Conservation (phyloP, 2,797 vertebrate genomes). For the Pelobates cultripes region DNA sequence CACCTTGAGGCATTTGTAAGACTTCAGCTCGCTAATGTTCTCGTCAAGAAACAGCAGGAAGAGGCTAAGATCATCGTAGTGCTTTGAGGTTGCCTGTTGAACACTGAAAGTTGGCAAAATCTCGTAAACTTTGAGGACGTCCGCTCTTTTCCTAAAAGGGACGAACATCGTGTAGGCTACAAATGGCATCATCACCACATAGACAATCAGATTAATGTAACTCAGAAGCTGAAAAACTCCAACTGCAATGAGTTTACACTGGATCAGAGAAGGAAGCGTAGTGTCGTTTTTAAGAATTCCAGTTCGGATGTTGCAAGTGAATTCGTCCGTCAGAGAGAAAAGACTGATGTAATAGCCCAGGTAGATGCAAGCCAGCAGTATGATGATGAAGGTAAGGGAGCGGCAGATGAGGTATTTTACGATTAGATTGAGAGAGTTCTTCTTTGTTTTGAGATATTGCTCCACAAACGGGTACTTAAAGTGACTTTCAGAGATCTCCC, state of each 20-base stretch:
- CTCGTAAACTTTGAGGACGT: conserved; percentile 84
- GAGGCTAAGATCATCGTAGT: conserved; percentile 86
- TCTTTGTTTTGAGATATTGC: conserved; percentile 91
- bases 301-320: conserved; percentile 83
- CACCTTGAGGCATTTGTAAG: conserved; percentile 93
- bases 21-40: conserved; percentile 95
- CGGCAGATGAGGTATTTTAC: conserved; percentile 83
- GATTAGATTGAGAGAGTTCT: conserved; percentile 74
- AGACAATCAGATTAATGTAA: conserved; percentile 85
- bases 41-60: conserved; percentile 92
- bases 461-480: conserved; percentile 93
- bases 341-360: conserved; percentile 89
- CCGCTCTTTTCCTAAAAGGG: conserved; percentile 73
- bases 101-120: conserved; percentile 85
- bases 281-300: conserved; percentile 83
- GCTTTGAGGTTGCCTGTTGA: conserved; percentile 76
- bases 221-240: conserved; percentile 92
- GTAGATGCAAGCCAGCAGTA: conserved; percentile 81
- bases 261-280: conserved; percentile 78
- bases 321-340: conserved; percentile 86
- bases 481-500: conserved; percentile 84
- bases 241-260: conserved; percentile 93
- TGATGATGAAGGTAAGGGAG: conserved; percentile 75
- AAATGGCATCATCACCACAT: conserved; percentile 77
- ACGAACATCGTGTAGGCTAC: conserved; percentile 82